Conservation (phyloP, 2,888 invertebrate species). For the Halocaridina rubra region DNA sequence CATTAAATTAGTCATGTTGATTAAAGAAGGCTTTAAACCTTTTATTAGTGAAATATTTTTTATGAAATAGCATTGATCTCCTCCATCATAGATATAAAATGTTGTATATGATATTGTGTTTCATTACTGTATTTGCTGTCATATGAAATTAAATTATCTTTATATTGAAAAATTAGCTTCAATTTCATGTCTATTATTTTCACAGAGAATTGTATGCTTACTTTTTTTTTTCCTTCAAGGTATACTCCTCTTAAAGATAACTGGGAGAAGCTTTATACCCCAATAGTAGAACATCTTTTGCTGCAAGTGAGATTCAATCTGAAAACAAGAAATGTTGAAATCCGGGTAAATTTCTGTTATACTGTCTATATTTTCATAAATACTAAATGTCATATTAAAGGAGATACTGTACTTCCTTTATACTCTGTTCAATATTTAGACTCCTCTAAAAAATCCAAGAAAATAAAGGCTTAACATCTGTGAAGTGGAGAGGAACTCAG, state of each 20-base stretch:
- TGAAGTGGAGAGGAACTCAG: too few species aligned
- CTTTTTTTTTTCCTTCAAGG: conserved; percentile 70
- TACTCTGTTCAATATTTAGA: too few species aligned
- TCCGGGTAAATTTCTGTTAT: conserved; percentile 72
- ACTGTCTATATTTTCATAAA: background rate
- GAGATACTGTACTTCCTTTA: too few species aligned
- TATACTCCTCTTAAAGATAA: conserved; percentile 94
- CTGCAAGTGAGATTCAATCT: conserved; percentile 95
- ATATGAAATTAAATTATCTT: background rate
- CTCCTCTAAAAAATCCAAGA: too few species aligned
- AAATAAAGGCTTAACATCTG: too few species aligned
- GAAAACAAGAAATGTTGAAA: conserved; percentile 89
- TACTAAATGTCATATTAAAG: too few species aligned
- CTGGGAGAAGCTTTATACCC: conserved; percentile 97
- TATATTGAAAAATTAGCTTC: background rate
- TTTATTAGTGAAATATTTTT: background rate
- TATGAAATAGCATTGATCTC: background rate
- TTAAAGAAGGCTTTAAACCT: background rate
- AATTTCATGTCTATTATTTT: background rate
- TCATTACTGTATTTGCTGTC: too few species aligned
- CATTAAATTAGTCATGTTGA: background rate
- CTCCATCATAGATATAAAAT: too few species aligned
- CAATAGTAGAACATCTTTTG: conserved; percentile 93
- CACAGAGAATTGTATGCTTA: background rate
- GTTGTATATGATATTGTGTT: too few species aligned